Evolutionary conservation across 2,797 vertebrate genomes (phyloP), one percentile per base, ranked within the genome.

Genomic region (Sarcophilus harrisii): DNA sequence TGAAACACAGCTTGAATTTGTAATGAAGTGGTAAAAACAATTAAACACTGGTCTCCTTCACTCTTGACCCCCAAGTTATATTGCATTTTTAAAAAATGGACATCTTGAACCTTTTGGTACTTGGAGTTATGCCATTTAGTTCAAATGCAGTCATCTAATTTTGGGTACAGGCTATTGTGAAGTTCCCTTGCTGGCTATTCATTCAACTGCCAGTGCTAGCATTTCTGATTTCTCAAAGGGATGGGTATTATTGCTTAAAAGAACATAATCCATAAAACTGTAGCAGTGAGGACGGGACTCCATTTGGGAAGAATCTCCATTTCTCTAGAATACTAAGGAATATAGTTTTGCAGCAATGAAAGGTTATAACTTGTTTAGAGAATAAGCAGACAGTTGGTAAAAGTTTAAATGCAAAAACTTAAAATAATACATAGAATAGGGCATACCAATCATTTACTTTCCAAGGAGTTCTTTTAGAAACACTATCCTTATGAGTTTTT

Each of bases 1-100:
- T 30, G 13, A 96, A 97, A 94, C 3, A n/a, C 14, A 0, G 16
- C 10, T 91, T 96, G 60, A 90, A 94, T 96, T 96, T 93, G 30
- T 92, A 91, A 49, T 54, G 92, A 95, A 38, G 0, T 93, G n/a
- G n/a, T 49, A 87, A 52, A 57, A 97, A 95, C 60, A 97, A 92
- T 92, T 95, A 97, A 93, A 10, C 55, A 52, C 32, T 0, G 0
- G 62, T n/a, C 30, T 87, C 92, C 13, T 91, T 62, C 95, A 38
- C 45, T 93, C 90, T 87, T 11, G 0, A 58, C 95, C 91, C 12
- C 38, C 0, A 32, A 1, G 93, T 92, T 45, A 60, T 90, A 89
- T 8, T 2, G 4, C 14, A 14, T 28, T 49, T 94, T 97, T 60
- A 54, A 97, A 96, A 91, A 92, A 0, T 62, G 38, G 94, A 18